Conservation (phyloP, 2,797 vertebrate genomes). For the Sciurus carolinensis region DNA sequence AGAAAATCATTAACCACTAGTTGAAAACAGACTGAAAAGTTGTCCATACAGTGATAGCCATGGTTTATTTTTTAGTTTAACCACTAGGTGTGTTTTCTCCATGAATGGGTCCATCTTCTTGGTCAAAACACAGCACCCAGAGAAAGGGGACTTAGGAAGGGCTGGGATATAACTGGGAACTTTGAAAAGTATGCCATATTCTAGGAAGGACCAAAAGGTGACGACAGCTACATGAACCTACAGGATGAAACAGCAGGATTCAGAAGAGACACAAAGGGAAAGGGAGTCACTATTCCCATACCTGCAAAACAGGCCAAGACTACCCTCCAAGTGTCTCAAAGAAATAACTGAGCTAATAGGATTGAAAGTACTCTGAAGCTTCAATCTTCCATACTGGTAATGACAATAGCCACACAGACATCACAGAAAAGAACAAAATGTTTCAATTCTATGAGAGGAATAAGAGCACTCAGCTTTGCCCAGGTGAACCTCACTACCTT, state of each 20-base stretch:
- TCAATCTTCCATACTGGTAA: background rate
- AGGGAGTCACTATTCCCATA: background rate
- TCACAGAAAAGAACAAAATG: background rate
- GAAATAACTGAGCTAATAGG: background rate
- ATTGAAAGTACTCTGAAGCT: background rate
- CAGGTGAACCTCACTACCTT: background rate
- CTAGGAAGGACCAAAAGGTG: background rate
- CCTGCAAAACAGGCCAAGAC: background rate
- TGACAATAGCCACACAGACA: background rate
- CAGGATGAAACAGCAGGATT: background rate
- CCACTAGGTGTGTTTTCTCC: slow-evolving; percentile 2
- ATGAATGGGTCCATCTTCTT: background rate
- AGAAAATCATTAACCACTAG: slow-evolving; percentile 54
- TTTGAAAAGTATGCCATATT: background rate
- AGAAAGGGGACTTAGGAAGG: background rate
- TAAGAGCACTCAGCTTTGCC: slow-evolving; percentile 17
- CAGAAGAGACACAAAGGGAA: slow-evolving; percentile 19
- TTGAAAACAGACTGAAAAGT: background rate
- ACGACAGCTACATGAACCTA: background rate
- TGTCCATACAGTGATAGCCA: background rate
- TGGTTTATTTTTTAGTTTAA: slow-evolving; percentile 28
- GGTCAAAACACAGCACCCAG: background rate
- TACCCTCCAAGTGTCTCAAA: background rate
- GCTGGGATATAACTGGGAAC: background rate
- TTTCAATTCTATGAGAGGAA: background rate